phyloP scores from a whole-genome alignment of 2,797 vertebrate species.

The Sebastolobus altivelis region DNA sequence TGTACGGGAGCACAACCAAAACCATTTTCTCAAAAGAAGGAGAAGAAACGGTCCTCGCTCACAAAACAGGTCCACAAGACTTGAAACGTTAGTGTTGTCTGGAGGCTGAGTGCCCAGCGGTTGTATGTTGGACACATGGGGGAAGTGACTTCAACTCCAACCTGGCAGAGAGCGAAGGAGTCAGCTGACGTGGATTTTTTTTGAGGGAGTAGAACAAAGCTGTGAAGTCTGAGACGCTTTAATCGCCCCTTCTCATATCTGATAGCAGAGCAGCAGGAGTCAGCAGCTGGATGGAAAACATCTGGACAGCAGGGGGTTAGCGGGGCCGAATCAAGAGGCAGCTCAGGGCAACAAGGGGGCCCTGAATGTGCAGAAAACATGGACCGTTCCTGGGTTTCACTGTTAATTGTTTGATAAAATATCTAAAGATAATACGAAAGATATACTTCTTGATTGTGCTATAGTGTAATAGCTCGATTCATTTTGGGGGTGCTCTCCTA shows the following conservation, averaged over 20 bases:
- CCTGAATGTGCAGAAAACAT: background rate
- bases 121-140: background rate
- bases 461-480: background rate
- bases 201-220: constrained; percentile 26
- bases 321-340: background rate
- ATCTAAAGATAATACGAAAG: background rate
- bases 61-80: background rate
- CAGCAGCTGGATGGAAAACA: constrained; percentile 56
- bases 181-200: constrained; percentile 42
- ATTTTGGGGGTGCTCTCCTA: background rate
- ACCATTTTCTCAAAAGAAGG: background rate
- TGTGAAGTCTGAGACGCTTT: constrained; percentile 47
- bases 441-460: background rate
- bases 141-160: constrained; percentile 25
- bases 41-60: background rate
- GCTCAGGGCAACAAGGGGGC: background rate
- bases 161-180: constrained; percentile 35
- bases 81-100: background rate
- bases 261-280: constrained; percentile 49
- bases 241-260: constrained; percentile 50
- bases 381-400: background rate
- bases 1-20: background rate
- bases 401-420: background rate
- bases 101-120: background rate
- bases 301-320: constrained; percentile 39